Percentiles rank a stretch among this genome's conserved stretches.
Evolutionary conservation across 2,113 vertebrate species (phyloP).

Genomic region (Syngnathus floridae): DNA sequence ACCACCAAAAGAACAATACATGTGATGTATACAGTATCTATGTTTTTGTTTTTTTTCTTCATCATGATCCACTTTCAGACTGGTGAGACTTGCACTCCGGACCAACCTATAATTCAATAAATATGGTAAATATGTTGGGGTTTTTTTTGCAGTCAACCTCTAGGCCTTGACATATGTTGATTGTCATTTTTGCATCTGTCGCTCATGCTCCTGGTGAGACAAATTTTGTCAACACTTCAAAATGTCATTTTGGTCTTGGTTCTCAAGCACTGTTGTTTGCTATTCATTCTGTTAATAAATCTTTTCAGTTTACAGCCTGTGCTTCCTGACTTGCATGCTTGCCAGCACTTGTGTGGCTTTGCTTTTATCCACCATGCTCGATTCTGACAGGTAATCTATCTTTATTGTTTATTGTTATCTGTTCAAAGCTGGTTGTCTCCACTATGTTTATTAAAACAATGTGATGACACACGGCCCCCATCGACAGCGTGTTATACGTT

Average conservation of each 20-base stretch:
- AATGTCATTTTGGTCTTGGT: not conserved
- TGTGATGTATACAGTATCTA: too few relatives aligned
- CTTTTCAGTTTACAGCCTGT: not conserved
- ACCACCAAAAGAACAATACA: too few relatives aligned
- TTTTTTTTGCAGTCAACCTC: not conserved
- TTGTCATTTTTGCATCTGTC: not conserved
- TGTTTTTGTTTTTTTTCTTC: too few relatives aligned
- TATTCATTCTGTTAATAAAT: too few relatives aligned
- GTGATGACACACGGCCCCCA: too few relatives aligned
- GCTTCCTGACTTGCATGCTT: not conserved
- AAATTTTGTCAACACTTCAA: not conserved
- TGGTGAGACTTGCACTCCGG: too few relatives aligned
- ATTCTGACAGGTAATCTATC: not conserved
- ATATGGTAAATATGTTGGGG: too few relatives aligned
- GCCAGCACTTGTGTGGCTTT: not conserved
- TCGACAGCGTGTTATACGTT: not conserved
- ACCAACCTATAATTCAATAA: too few relatives aligned
- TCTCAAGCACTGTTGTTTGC: not conserved
- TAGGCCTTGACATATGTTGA: not conserved
- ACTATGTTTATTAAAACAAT: not conserved
- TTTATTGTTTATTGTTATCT: not conserved
- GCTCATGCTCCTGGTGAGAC: not conserved
- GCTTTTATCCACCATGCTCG: not conserved
- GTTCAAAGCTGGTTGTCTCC: not conserved
- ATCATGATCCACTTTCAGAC: too few relatives aligned